Evolutionary conservation across 2,797 vertebrate genomes (phyloP).

Genomic region (Babyrousa celebensis): DNA sequence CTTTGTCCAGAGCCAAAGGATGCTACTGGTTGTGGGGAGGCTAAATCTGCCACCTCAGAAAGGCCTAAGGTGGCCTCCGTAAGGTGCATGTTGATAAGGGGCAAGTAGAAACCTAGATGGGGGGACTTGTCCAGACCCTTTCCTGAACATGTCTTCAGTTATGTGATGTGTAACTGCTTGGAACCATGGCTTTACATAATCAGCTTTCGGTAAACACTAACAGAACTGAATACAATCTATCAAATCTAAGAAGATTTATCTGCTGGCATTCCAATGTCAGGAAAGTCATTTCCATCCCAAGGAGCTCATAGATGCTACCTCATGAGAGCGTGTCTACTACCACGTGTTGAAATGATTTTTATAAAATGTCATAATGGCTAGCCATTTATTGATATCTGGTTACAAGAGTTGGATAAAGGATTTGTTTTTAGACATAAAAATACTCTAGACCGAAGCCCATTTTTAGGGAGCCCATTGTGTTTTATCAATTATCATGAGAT

Average conservation of each 20-base stretch:
- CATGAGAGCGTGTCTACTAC: neutral
- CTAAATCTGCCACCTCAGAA: neutral
- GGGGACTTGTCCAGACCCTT: neutral
- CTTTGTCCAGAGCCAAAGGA: neutral
- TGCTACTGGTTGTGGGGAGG: neutral
- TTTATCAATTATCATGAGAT: constrained; percentile 26
- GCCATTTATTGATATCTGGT: neutral
- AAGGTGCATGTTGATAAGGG: neutral
- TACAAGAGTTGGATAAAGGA: neutral
- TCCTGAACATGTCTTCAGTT: neutral
- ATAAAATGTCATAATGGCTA: neutral
- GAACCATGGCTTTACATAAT: neutral
- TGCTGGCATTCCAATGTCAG: neutral
- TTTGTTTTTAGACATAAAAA: constrained; percentile 58
- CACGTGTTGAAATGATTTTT: constrained; percentile 10
- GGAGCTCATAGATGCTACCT: neutral
- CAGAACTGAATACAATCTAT: neutral
- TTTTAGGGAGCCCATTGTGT: constrained; percentile 20
- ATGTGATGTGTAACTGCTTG: fast-evolving
- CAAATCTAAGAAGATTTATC: neutral
- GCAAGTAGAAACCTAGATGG: neutral
- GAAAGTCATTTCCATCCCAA: neutral
- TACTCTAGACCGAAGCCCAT: neutral
- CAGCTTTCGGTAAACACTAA: neutral
- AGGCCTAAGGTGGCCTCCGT: neutral